Base-by-base conservation (phyloP, 2,888 invertebrate genomes). In the Monopis laevigella region DNA sequence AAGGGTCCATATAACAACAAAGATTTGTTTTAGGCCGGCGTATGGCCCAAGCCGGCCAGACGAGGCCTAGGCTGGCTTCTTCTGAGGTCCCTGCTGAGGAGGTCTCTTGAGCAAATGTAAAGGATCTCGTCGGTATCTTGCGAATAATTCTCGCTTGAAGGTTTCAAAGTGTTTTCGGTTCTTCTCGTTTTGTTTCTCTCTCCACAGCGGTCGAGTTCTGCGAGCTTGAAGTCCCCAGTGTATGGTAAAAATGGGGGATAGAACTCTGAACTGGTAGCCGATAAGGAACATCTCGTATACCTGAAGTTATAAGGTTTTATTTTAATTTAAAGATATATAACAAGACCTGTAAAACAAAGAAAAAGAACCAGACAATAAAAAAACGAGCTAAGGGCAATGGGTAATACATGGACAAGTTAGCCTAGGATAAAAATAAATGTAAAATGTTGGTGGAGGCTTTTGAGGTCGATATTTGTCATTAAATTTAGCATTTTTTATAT, bases 281-380 rank as follows among this genome's bases (percentile, higher is more conserved):
- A 92, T 89, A 19, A 94, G 86, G 62, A 87, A 92, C 91, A 94
- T 94, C 77, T 96, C 95, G 73, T 94, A 94, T 26, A 94, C 93
- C 94, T 94, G 73, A 6, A 72, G 71, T 40, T 43, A 50, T 13
- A 13, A n/a, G n/a, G n/a, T n/a, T n/a, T n/a, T n/a, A n/a, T n/a
- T n/a, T n/a, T n/a, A n/a, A n/a, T n/a, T n/a, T n/a, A n/a, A n/a
- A n/a, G n/a, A n/a, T n/a, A n/a, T n/a, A n/a, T n/a, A n/a, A n/a
- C n/a, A n/a, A n/a, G n/a, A n/a, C n/a, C n/a, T n/a, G n/a, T n/a
- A n/a, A n/a, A n/a, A n/a, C n/a, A n/a, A n/a, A n/a, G n/a, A n/a
- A n/a, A n/a, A n/a, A n/a, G n/a, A n/a, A n/a, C n/a, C n/a, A n/a
- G n/a, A n/a, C n/a, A n/a, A n/a, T n/a, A n/a, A n/a, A n/a, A n/a